These are phyloP conservation scores for Drosophila mauritiana DNA, from an alignment of 1,140 invertebrate species.

Conservation along the genomic window DNA sequence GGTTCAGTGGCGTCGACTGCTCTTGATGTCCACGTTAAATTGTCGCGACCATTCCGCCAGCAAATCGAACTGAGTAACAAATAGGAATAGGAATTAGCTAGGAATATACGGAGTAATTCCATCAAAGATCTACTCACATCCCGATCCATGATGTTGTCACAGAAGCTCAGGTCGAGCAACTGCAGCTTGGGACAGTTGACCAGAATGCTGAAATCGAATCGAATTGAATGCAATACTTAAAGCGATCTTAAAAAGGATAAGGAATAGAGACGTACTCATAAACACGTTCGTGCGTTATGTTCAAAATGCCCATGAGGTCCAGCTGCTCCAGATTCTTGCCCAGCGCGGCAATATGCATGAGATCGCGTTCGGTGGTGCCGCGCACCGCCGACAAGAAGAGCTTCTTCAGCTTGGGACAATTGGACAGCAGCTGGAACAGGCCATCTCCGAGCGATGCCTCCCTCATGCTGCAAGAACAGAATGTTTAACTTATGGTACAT, in stretches of 20 bases:
- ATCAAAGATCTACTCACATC: slow-evolving; percentile 85
- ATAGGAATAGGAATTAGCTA: neutral
- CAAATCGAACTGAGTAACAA: slow-evolving; percentile 41
- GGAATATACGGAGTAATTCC: too few relatives aligned
- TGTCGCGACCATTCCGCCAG: slow-evolving; percentile 70
- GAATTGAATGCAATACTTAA: neutral
- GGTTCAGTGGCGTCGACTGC: slow-evolving; percentile 56
- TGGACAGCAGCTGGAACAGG: slow-evolving; percentile 85
- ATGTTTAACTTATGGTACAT: neutral
- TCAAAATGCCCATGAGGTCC: slow-evolving; percentile 92
- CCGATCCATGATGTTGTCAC: slow-evolving; percentile 90
- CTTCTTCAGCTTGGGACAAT: slow-evolving; percentile 89
- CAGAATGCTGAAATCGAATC: slow-evolving; percentile 86
- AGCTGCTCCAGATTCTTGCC: slow-evolving; percentile 90
- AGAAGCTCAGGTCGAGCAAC: slow-evolving; percentile 94
- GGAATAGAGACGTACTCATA: slow-evolving; percentile 85
- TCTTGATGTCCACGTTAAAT: slow-evolving; percentile 81
- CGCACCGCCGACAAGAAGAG: slow-evolving; percentile 91
- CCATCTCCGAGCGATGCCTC: slow-evolving; percentile 86
- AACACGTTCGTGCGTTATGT: slow-evolving; percentile 90
- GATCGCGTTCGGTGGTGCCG: slow-evolving; percentile 90
- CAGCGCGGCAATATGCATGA: slow-evolving; percentile 88
- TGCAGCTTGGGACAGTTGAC: slow-evolving; percentile 88
- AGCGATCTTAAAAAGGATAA: neutral
- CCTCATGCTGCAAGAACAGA: slow-evolving; percentile 82